Evolutionary conservation across 1,140 invertebrate genomes (phyloP), one percentile per base, ranked within the genome.

Genomic region (Cheumatopsyche charites): DNA sequence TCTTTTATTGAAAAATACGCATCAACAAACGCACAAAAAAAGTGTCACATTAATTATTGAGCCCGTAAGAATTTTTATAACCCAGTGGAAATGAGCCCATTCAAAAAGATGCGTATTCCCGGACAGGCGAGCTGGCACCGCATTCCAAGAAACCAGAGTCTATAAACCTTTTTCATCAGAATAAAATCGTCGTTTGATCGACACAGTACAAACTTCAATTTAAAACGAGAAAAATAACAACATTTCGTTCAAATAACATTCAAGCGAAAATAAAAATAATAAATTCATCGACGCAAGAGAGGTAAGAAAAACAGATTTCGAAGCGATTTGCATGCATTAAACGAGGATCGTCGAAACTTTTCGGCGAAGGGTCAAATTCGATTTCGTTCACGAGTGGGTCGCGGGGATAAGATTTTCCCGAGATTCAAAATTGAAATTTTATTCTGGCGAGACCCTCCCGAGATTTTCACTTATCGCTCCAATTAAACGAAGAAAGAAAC

Each of bases 111-210:
- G n/a, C 29, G 29, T 36, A 36, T 36, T 36, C 29, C 29, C 29
- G 29, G 29, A 36, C 29, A 36, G 9, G 9, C 29, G 6, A 6
- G 19, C 47, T 17, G 19, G 47, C 47, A 19, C 47, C 47, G 47
- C 47, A 52, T 52, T 52, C 47, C 47, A 52, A 52, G 13, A 52
- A 52, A 52, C 47, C 15, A 52, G 47, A 17, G 47, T 52, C 47
- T 52, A 52, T 52, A 52, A 52, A 52, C 47, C 7, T 52, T 52
- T 17, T 52, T 52, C 19, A 7, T 36, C 29, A 9, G 29, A 36
- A 36, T 36, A 36, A 36, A 36, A 4, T 36, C 29, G 3, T 36
- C 29, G 9, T 36, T 36, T 36, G 29, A 36, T 36, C 9, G 29
- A 36, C 29, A 9, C 29, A n/a, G n/a, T n/a, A n/a, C n/a, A n/a